Evolutionary conservation across 2,113 vertebrate genomes (phyloP).

Genomic region (Agapornis roseicollis): DNA sequence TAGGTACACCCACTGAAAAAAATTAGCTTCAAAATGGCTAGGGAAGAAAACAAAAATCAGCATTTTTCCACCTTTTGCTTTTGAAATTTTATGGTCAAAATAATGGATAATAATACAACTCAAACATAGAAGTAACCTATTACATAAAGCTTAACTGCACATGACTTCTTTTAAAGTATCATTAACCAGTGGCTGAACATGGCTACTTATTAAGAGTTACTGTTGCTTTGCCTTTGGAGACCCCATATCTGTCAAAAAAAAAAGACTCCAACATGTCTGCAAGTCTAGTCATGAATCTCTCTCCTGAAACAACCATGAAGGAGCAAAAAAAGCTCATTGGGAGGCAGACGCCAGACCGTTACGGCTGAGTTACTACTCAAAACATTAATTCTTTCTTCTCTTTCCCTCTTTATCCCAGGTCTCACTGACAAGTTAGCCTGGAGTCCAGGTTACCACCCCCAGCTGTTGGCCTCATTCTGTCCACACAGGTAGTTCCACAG

Average conservation of each 20-base stretch:
- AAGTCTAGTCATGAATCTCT: neutral
- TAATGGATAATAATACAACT: neutral
- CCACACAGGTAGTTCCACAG: neutral
- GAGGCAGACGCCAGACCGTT: neutral
- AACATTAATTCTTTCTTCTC: neutral
- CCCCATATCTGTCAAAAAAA: neutral
- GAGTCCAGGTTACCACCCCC: neutral
- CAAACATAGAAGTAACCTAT: neutral
- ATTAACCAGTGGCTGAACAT: neutral
- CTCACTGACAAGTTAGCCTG: neutral
- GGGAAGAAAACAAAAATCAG: neutral
- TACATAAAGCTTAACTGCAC: neutral
- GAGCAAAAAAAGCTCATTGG: neutral
- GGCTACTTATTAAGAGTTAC: neutral
- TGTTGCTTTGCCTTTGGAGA: neutral
- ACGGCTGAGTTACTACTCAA: neutral
- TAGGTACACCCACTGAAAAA: neutral
- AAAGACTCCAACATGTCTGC: neutral
- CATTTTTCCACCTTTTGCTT: neutral
- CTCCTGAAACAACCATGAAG: neutral
- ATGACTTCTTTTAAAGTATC: neutral
- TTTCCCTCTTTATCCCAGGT: neutral
- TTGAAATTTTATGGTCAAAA: neutral
- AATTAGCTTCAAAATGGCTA: neutral
- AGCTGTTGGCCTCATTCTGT: neutral